Evolutionary conservation across 2,888 invertebrate genomes (phyloP), one percentile per base, ranked within the genome.

Genomic region (Apoda limacodes): DNA sequence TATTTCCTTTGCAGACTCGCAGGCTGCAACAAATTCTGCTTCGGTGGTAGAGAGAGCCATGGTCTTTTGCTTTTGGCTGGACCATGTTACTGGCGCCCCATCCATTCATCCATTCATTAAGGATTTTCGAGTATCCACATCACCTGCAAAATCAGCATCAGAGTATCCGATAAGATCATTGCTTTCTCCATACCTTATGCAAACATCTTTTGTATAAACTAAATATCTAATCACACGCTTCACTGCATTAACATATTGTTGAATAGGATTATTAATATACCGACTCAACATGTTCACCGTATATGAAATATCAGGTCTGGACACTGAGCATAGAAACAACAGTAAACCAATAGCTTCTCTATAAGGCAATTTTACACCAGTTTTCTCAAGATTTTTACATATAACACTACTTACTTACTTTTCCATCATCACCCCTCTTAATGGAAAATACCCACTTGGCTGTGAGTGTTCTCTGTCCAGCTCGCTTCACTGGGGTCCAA

Each of bases 261-360:
- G 19, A 13, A 2, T 7, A 11, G 31, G 25, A 6, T 31, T 25
- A 20, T 13, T 31, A 12, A 25, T 19, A n/a, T n/a, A n/a, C n/a
- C n/a, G n/a, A n/a, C n/a, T n/a, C n/a, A n/a, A n/a, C n/a, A n/a
- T n/a, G n/a, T n/a, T n/a, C n/a, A n/a, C n/a, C n/a, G n/a, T n/a
- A n/a, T n/a, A n/a, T n/a, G n/a, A n/a, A n/a, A n/a, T 32, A 27
- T 32, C 32, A 15, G 32, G 32, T 10, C 32, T 32, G 9, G 23
- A 22, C 9, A 27, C 32, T 12, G 27, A 15, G 9, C 12, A 22
- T 12, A 32, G 27, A 23, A 32, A 32, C 17, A 32, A 12, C 12
- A 32, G 13, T 4, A 17, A 12, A 11, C 27, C 32, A 7, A 32
- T 14, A 9, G 32, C 32, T 15, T 32, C 32, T 13, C 27, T 32